A percentile compares a stretch with the other conserved stretches of the same genome.
Evolutionary conservation across 1,140 invertebrate genomes (phyloP).

Genomic region (Cotesia chilonis): DNA sequence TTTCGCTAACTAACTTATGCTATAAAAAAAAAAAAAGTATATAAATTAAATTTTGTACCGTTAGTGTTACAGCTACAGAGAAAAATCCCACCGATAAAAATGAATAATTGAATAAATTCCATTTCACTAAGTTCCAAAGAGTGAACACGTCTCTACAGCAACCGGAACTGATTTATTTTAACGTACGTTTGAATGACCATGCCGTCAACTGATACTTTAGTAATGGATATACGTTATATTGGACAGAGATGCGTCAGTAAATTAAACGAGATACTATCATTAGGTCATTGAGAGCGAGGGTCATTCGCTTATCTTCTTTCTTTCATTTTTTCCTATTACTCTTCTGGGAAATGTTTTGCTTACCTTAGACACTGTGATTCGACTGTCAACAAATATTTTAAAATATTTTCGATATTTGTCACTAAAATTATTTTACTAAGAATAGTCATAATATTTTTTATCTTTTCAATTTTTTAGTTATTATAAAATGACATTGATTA

Average conservation of each 20-base stretch:
- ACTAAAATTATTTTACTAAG: too few species aligned
- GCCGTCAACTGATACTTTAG: constrained; percentile 31
- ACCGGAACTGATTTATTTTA: constrained; percentile 32
- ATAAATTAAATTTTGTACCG: constrained; percentile 27
- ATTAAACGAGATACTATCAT: constrained; percentile 45
- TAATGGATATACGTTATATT: constrained; percentile 35
- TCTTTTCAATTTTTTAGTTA: not conserved
- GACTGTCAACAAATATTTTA: too few species aligned
- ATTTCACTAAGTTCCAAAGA: constrained; percentile 28
- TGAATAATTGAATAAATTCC: constrained; percentile 35
- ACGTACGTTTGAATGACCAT: constrained; percentile 21
- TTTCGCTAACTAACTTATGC: not conserved
- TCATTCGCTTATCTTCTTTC: constrained; percentile 48
- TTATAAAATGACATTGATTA: not conserved
- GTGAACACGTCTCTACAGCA: constrained; percentile 12
- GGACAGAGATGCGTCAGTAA: constrained; percentile 45
- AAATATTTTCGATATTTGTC: too few species aligned
- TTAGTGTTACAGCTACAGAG: constrained; percentile 30
- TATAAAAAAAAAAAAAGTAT: constrained; percentile 24
- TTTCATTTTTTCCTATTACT: constrained; percentile 21
- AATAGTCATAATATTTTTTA: not conserved
- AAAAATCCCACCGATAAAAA: constrained; percentile 25
- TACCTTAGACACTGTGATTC: too few species aligned
- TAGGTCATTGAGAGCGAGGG: constrained; percentile 50
- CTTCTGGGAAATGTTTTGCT: constrained; percentile 2